These are phyloP conservation scores for Rattus rattus DNA, from an alignment of 2,113 vertebrate genomes.

Conservation along the genomic window DNA sequence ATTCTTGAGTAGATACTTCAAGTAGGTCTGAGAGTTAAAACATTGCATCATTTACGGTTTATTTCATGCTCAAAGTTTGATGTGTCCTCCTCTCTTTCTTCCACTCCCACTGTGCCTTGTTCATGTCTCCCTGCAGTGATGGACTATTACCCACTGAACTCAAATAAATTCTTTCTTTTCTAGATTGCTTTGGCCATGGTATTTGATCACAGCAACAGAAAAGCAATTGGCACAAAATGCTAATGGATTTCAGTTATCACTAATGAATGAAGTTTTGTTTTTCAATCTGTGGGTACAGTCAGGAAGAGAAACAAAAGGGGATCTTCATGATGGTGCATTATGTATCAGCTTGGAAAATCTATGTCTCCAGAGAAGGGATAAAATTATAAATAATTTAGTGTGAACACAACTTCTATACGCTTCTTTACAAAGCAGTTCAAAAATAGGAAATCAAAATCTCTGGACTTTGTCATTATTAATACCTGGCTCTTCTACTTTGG, in stretches of 20 bases:
- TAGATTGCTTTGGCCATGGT: background rate
- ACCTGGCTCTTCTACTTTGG: background rate
- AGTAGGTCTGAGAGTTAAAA: background rate
- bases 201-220: background rate
- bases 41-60: background rate
- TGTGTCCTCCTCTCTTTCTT: background rate
- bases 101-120: background rate
- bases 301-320: background rate
- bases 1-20: background rate
- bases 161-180: background rate
- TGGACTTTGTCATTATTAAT: background rate
- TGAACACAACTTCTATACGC: background rate
- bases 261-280: background rate
- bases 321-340: background rate
- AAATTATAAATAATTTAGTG: background rate
- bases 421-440: background rate
- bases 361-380: background rate
- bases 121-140: background rate
- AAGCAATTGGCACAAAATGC: background rate
- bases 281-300: background rate
- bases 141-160: background rate
- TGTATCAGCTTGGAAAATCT: background rate
- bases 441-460: background rate
- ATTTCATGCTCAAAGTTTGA: background rate
- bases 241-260: background rate